Evolutionary conservation across 2,888 invertebrate species (phyloP).

Genomic region (Eueremaeus valkanovi): DNA sequence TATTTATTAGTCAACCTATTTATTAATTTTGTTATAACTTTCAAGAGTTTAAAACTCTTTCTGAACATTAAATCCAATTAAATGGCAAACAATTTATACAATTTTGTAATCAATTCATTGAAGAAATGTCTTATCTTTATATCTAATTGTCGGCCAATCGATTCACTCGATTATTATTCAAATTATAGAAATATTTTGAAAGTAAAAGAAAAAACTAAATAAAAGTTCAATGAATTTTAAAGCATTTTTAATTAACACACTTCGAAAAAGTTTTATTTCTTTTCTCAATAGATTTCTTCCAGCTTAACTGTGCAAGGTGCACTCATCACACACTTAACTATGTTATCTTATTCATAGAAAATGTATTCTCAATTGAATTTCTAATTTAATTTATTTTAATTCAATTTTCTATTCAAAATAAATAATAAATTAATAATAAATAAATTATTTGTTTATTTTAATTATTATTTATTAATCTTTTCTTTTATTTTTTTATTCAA

Average conservation of each 20-base stretch:
- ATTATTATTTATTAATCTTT: no score
- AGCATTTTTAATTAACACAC: slow-evolving; percentile 17
- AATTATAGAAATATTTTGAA: no score
- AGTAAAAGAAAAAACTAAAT: neutral
- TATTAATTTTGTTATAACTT: neutral
- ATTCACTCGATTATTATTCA: no score
- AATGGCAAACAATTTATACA: neutral
- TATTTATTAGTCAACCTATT: slow-evolving; percentile 4
- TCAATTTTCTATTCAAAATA: neutral
- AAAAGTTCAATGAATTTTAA: slow-evolving; percentile 12
- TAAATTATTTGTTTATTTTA: no score
- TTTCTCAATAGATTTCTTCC: neutral
- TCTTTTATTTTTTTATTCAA: neutral
- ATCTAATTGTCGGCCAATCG: neutral
- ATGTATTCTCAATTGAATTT: neutral
- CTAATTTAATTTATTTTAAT: neutral
- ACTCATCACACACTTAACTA: neutral
- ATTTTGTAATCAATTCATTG: neutral
- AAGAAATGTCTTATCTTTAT: slow-evolving; percentile 3
- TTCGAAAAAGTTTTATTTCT: no score
- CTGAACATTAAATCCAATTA: neutral
- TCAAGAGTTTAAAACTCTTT: neutral
- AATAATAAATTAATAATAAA: neutral
- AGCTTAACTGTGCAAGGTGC: neutral
- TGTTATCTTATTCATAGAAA: neutral